These are phyloP conservation scores for Poeciliopsis paucimaculata DNA, from an alignment of 2,797 vertebrate species.

Conservation along the genomic window DNA sequence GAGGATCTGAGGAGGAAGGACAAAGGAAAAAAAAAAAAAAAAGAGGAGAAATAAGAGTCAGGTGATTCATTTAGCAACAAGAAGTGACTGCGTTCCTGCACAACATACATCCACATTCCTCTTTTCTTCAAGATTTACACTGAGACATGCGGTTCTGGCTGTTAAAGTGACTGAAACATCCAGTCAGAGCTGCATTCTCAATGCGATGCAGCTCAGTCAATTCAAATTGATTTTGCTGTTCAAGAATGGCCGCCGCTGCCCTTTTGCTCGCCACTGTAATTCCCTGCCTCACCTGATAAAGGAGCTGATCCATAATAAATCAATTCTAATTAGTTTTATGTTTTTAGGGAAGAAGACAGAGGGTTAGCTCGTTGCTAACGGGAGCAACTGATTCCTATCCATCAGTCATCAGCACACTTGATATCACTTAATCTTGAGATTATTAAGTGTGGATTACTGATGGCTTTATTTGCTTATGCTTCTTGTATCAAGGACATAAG, in stretches of 20 bases:
- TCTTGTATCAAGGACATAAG: conserved; percentile 52
- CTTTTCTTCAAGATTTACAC: not conserved
- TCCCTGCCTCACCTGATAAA: conserved; percentile 92
- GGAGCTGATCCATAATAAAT: conserved; percentile 93
- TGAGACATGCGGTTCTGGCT: not conserved
- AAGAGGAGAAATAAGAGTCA: conserved; percentile 3
- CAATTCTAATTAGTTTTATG: conserved; percentile 94
- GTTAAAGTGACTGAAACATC: not conserved
- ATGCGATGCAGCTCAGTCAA: conserved; percentile 69
- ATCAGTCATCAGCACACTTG: conserved; percentile 66
- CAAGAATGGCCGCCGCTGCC: conserved; percentile 86
- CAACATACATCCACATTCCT: not conserved
- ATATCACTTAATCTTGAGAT: conserved; percentile 75
- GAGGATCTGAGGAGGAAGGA: conserved; percentile 13
- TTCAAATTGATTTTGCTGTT: conserved; percentile 92
- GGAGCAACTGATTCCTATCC: conserved; percentile 60
- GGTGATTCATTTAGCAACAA: conserved; percentile 9
- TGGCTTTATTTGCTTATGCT: conserved; percentile 23
- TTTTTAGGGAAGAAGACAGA: conserved; percentile 21
- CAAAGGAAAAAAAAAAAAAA: conserved; percentile 1
- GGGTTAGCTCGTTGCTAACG: conserved; percentile 64
- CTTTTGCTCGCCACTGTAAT: conserved; percentile 86
- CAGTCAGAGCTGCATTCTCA: conserved; percentile 5
- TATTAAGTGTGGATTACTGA: conserved; percentile 66
- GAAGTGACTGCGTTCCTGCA: conserved; percentile 9